These are phyloP conservation scores for Strix aluco DNA, from an alignment of 2,113 vertebrate genomes.

Conservation along the genomic window DNA sequence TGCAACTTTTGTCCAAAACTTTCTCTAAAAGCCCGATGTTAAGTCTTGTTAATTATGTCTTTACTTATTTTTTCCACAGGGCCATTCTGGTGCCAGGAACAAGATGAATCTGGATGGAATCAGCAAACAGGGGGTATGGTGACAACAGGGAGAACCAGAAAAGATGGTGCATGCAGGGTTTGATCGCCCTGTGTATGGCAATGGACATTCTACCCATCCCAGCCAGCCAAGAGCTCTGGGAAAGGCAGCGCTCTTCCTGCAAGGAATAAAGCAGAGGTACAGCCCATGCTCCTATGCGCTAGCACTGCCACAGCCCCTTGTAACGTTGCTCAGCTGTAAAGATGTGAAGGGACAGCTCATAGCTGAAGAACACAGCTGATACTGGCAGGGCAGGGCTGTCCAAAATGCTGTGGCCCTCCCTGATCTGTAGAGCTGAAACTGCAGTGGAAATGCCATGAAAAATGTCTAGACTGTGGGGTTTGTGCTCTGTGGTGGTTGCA, in stretches of 20 bases:
- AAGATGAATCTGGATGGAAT: background rate
- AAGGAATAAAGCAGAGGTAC: background rate
- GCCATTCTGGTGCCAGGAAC: background rate
- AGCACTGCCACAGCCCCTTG: background rate
- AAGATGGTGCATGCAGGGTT: background rate
- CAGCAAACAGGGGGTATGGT: background rate
- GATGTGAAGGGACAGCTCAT: fast-evolving
- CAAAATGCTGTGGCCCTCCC: background rate
- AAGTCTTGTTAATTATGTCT: background rate
- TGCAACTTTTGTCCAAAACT: background rate
- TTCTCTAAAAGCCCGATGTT: background rate
- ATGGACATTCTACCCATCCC: no score
- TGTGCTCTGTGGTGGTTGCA: background rate
- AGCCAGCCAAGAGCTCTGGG: background rate
- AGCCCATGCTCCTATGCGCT: fast-evolving
- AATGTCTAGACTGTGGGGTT: background rate
- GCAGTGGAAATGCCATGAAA: background rate
- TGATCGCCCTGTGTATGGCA: fast-evolving
- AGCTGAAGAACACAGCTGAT: background rate
- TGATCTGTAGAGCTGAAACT: background rate
- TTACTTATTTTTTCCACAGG: background rate
- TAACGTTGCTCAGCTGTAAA: background rate
- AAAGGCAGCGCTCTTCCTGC: background rate
- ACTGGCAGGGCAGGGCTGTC: background rate
- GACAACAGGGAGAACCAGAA: background rate